Base-by-base conservation (phyloP, 2,113 vertebrate genomes). In the Chloebia gouldiae region DNA sequence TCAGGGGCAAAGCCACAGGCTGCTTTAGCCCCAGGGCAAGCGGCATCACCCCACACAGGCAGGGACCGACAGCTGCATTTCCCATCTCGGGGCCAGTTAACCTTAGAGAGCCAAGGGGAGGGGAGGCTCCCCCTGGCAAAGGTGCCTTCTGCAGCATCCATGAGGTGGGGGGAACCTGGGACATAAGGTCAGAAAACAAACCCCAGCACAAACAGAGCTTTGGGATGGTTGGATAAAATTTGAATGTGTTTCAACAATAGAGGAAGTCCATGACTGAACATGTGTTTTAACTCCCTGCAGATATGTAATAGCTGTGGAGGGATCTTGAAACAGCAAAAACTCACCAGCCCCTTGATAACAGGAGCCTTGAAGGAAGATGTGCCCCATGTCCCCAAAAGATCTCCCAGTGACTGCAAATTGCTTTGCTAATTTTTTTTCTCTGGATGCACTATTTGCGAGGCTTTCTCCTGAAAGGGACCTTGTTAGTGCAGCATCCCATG, bases 61-160 rank as follows among this genome's bases (percentile, higher is more conserved):
- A 81, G n/a, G 49, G 57, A 35, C 57, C 40, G 40, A 15, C 24
- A 45, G 23, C 4, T 30, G 53, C 40, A 27, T 24, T 53, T 28
- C 28, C 37, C 49, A 31, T 47, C 66, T 8, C 0, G 0, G 61
- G 14, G 31, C 22, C n/a, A 66, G 6, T 24, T 27, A 61, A 37
- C 28, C 49, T 51, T 0, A 0, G 35, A 35, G 30, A 63, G 35
- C 51, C 4, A 1, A 66, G 42, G 45, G 37, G 2, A 73, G 13
- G 31, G n/a, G 40, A 83, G 42, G 5, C 42, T 75, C 9, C 14
- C 21, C 10, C 25, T 6, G 3, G 44, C 42, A 75, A 50, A 81
- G 47, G 44, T 14, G 5, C 16, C 40, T 95, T 66, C 70, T 63
- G 51, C 69, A 81, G 50, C 42, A 42, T 17, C 30, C 0, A 0